Evolutionary conservation across 2,113 vertebrate species (phyloP).

Genomic region (Cardinalis cardinalis): DNA sequence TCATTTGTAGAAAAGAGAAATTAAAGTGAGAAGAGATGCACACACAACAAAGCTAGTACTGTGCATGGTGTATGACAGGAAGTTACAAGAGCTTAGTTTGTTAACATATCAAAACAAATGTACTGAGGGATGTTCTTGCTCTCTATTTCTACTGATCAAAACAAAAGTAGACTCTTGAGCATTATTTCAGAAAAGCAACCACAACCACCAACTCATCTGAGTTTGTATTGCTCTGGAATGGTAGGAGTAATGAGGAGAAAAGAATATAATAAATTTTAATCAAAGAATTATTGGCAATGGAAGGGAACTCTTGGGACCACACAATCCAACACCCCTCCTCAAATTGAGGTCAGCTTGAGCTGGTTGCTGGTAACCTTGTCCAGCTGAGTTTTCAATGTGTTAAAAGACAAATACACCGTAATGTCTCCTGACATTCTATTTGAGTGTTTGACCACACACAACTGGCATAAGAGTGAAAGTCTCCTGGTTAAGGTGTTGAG

Average conservation of each 20-base stretch:
- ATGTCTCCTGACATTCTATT: background rate
- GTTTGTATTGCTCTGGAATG: background rate
- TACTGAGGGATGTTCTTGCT: background rate
- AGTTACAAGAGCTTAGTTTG: background rate
- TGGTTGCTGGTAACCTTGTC: background rate
- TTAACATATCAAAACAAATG: background rate
- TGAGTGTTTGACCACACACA: background rate
- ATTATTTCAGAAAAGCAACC: background rate
- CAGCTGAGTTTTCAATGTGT: background rate
- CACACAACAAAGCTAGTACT: background rate
- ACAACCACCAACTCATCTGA: background rate
- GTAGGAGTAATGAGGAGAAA: background rate
- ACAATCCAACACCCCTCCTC: background rate
- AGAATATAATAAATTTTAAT: background rate
- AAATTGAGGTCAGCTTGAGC: background rate
- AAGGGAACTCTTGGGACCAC: background rate
- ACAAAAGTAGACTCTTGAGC: background rate
- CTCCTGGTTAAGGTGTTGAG: background rate
- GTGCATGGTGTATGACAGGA: background rate
- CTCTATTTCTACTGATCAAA: background rate
- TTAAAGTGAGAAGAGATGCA: background rate
- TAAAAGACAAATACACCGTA: background rate
- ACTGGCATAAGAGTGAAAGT: background rate
- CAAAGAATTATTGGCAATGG: background rate
- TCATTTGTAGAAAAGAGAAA: background rate